Percentiles rank a stretch among this genome's conserved stretches.
Conservation (phyloP, 2,113 vertebrate genomes). For the Pleuronectes platessa region DNA sequence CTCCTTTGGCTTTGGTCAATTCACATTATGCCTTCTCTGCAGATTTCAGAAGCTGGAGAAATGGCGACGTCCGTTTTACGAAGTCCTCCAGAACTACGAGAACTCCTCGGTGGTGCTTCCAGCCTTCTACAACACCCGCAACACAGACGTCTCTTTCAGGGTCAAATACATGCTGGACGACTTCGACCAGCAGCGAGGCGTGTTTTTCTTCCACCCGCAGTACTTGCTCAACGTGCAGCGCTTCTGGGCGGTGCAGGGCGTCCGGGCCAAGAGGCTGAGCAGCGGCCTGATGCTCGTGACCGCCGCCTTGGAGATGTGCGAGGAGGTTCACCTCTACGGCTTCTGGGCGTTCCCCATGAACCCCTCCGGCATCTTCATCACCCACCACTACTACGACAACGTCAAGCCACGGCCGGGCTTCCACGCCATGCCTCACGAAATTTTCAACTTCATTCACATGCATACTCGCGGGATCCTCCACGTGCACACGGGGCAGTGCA, state of each 20-base stretch:
- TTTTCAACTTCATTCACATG: constrained; percentile 97
- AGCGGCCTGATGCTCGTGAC: constrained; percentile 96
- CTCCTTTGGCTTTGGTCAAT: background rate
- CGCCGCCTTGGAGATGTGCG: constrained; percentile 93
- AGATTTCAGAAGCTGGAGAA: constrained; percentile 98
- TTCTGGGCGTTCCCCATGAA: constrained; percentile 99
- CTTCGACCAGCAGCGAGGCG: constrained; percentile 89
- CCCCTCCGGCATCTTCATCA: constrained; percentile 93
- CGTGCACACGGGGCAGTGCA: constrained; percentile 91
- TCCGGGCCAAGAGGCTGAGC: constrained; percentile 93
- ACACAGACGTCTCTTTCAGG: constrained; percentile 95
- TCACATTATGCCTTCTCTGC: constrained; percentile 1
- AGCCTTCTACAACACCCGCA: constrained; percentile 97
- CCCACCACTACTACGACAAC: constrained; percentile 98
- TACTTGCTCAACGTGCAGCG: constrained; percentile 95
- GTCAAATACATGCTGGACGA: constrained; percentile 97
- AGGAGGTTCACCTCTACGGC: constrained; percentile 97
- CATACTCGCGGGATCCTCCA: constrained; percentile 94
- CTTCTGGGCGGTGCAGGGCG: constrained; percentile 94
- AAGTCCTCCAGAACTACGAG: constrained; percentile 91
- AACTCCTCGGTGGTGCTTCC: constrained; percentile 96
- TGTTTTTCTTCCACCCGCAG: constrained; percentile 97
- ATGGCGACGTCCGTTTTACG: constrained; percentile 95
- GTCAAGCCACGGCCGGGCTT: constrained; percentile 98
- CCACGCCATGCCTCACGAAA: constrained; percentile 97